Evolutionary conservation across 2,888 invertebrate genomes (phyloP), one percentile per base, ranked within the genome.

Genomic region (Drosophila austrosaltans): DNA sequence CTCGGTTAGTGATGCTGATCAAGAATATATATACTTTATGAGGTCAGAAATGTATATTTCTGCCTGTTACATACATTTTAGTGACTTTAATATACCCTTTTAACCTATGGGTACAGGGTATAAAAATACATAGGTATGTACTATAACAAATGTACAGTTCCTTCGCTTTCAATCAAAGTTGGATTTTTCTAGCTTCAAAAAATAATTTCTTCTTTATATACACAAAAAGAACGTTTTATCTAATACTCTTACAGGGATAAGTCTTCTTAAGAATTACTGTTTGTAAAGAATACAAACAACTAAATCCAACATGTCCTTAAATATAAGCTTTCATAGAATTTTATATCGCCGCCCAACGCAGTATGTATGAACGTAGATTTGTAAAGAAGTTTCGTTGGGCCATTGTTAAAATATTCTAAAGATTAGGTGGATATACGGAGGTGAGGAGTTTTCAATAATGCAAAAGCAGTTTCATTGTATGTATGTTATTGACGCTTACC

Each of bases 401-500:
- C 20, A 63, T 63, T 63, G 28, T 36, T 54, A 42, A 30, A 6
- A 40, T 60, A 48, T 25, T 25, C 48, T 25, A 25, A 10, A 12
- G 25, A 48, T 48, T 48, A 48, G 1, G 10, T 25, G 3, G 8
- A 22, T 7, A 20, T 48, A 20, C 8, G 48, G 12, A 16, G 48
- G 48, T 58, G 25, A 25, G 7, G 22, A 39, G 12, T 22, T 53
- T 36, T 36, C 12, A 20, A 48, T 32, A 32, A 48, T 32, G 32
- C 12, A 48, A 22, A 36, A 28, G 71, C 61, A 54, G 22, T 53
- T 53, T 62, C 22, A n/a, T 53, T 20, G 7, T 22, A 22, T 39
- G 22, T 25, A 32, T 25, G 39, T 32, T 32, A 40, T 28, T 53
- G 10, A 20, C 42, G 30, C 96, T 96, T 93, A 97, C 97, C 97